Evolutionary conservation across 2,797 vertebrate species (phyloP).

Genomic region (Adelosebastes latens): DNA sequence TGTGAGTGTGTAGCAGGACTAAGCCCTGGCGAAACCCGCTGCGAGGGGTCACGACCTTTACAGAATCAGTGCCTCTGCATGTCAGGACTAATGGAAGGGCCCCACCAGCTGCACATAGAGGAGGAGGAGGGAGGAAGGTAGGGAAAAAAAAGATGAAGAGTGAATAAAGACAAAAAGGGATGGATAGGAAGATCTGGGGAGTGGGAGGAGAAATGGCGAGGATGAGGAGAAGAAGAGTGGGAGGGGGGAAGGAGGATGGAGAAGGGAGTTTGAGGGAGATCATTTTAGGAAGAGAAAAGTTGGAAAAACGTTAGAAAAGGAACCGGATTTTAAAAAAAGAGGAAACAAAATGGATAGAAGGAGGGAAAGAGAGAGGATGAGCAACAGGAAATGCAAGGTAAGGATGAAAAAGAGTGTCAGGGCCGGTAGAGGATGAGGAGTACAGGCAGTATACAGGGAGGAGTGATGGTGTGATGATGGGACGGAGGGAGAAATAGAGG

Average conservation of each 20-base stretch:
- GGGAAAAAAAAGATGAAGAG: slow-evolving; percentile 36
- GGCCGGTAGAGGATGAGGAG: too few species aligned
- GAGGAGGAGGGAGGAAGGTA: slow-evolving; percentile 42
- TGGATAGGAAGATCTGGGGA: slow-evolving; percentile 10
- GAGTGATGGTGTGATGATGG: slow-evolving; percentile 18
- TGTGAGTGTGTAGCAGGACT: slow-evolving; percentile 74
- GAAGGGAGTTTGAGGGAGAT: neutral
- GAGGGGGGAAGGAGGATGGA: neutral
- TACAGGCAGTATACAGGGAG: neutral
- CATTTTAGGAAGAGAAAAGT: neutral
- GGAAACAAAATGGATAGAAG: neutral
- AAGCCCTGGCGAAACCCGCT: slow-evolving; percentile 78
- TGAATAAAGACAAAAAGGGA: slow-evolving; percentile 34
- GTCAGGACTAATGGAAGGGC: slow-evolving; percentile 89
- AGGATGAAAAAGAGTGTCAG: neutral
- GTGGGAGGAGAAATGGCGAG: slow-evolving; percentile 20
- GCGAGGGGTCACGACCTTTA: slow-evolving; percentile 87
- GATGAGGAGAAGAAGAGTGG: neutral
- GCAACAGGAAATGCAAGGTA: slow-evolving; percentile 23
- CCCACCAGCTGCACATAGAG: slow-evolving; percentile 74
- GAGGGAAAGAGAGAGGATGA: neutral
- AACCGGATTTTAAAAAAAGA: neutral
- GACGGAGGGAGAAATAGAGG: neutral
- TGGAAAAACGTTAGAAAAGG: neutral
- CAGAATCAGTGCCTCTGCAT: slow-evolving; percentile 91